Conservation (phyloP, 2,888 invertebrate species). For the Tachystola acroxantha region DNA sequence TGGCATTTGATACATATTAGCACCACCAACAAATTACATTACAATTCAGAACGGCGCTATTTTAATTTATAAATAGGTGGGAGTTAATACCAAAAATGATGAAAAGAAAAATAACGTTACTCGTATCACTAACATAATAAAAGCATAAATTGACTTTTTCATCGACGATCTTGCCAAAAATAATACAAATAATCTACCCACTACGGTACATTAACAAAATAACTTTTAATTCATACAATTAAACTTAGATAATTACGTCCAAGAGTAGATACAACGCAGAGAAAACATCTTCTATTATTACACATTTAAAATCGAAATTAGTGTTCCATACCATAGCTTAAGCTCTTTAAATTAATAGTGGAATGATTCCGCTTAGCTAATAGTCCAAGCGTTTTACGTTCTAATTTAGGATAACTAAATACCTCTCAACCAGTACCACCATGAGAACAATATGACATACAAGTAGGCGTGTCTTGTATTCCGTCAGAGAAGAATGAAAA, state of each 20-base stretch:
- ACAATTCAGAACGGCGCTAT: conserved; percentile 8
- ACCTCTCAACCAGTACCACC: no score
- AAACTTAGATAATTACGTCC: no score
- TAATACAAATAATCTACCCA: no score
- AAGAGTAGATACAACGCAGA: not conserved
- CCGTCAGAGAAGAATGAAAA: no score
- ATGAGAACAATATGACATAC: no score
- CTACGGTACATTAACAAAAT: no score
- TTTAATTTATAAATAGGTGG: conserved; percentile 26
- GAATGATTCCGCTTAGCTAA: not conserved
- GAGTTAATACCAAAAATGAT: conserved; percentile 20
- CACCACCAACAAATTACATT: conserved; percentile 27
- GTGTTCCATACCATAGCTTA: not conserved
- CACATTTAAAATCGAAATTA: not conserved
- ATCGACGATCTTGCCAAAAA: no score
- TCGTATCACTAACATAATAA: not conserved
- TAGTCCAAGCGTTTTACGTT: no score
- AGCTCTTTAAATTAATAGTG: not conserved
- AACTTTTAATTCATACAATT: no score
- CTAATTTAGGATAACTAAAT: no score
- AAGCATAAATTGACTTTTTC: not conserved
- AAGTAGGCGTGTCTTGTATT: no score
- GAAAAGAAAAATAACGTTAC: conserved; percentile 3
- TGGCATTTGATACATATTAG: conserved; percentile 19
- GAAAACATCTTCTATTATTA: not conserved